Percentiles rank a stretch among this genome's conserved stretches.
phyloP scores from a whole-genome alignment of 2,113 vertebrate species.

The Rhadina sibilatrix region DNA sequence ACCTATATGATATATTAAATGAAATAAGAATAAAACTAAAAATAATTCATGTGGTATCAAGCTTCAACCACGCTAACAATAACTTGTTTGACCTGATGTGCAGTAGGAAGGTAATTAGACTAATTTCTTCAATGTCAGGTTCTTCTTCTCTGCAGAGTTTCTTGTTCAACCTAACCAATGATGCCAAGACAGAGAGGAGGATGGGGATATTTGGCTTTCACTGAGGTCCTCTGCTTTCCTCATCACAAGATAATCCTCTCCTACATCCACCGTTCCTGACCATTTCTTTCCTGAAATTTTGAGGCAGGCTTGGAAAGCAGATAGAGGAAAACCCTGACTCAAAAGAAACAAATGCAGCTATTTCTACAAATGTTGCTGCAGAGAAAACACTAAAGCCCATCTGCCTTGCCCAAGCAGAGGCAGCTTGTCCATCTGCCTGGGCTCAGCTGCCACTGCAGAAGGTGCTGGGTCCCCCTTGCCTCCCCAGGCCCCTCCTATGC shows the following conservation, averaged over 20 bases:
- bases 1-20: background rate
- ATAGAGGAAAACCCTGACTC: background rate
- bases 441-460: background rate
- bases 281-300: background rate
- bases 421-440: background rate
- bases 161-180: background rate
- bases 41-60: background rate
- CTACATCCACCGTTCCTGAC: background rate
- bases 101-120: background rate
- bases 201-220: background rate
- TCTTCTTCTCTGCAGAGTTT: background rate
- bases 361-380: background rate
- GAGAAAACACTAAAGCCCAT: background rate
- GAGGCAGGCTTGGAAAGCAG: background rate
- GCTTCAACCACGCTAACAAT: background rate
- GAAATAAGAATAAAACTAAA: background rate
- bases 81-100: background rate
- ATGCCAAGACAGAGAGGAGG: background rate
- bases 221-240: background rate
- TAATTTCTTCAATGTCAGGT: background rate
- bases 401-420: background rate
- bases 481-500: rapidly evolving
- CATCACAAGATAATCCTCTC: background rate
- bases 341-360: background rate
- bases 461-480: background rate